Evolutionary conservation across 2,888 invertebrate genomes (phyloP), one percentile per base, ranked within the genome.

Genomic region (Cryptops parisi): DNA sequence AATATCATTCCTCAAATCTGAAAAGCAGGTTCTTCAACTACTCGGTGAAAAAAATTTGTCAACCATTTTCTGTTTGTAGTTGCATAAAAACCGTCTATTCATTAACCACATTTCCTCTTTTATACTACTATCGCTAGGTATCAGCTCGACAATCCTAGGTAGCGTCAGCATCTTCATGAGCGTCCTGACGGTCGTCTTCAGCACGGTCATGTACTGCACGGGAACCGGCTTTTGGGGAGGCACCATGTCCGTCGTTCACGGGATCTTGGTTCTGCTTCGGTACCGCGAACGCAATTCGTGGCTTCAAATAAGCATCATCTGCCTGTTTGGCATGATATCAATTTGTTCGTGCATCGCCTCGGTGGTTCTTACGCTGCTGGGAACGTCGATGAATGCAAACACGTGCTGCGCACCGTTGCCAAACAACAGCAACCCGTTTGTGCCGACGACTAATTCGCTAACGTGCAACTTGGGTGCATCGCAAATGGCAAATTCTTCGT

Each of bases 151-250:
- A 6, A 50, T 52, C 2, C 19, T 44, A 2, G 52, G 52, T 9
- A 4, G 44, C n/a, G 9, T 52, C 26, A 44, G 26, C 12, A 26
- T 52, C n/a, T 52, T 52, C 33, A 9, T 52, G 9, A 43, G 52
- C 6, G 21, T 52, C 2, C 22, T 52, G 19, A 27, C 52, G 2
- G 27, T 52, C 4, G 44, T 44, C 6, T 52, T 52, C 52, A 27
- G 27, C 5, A 52, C 52, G 1, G 2, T 27, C 17, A 24, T 52
- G 25, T 52, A 52, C 27, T 52, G 52, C 26, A 25, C 44, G 3
- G 52, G 52, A n/a, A 52, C 52, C 15, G 52, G 52, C 2, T 9
- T 52, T 5, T 52, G 52, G 52, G 52, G 52, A 5, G 45, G 52
- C 6, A 12, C 33, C 2, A 22, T 27, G 15, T 25, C 25, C n/a